Conservation (phyloP, 2,113 vertebrate genomes). For the Mormyrus lacerda region DNA sequence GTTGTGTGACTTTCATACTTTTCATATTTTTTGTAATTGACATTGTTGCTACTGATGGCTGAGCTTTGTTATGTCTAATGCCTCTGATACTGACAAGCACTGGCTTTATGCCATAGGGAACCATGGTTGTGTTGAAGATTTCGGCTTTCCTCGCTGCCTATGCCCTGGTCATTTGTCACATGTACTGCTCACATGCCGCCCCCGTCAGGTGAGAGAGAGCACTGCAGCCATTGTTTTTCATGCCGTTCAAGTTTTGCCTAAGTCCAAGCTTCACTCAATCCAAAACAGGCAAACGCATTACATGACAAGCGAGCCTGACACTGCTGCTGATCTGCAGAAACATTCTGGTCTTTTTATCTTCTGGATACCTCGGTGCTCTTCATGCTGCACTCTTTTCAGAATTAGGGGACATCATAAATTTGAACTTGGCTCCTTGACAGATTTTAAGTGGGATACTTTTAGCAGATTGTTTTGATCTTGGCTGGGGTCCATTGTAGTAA, state of each 20-base stretch:
- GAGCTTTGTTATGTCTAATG: neutral
- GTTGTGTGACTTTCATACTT: neutral
- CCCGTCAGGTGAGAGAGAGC: conserved; percentile 75
- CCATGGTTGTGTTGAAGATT: conserved; percentile 87
- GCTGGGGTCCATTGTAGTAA: conserved; percentile 38
- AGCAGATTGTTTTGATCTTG: conserved; percentile 51
- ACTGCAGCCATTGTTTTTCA: neutral
- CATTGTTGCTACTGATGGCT: neutral
- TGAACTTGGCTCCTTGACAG: conserved; percentile 29
- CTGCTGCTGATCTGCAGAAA: neutral
- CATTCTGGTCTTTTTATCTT: conserved; percentile 4
- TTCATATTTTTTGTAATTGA: neutral
- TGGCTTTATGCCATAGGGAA: conserved; percentile 52
- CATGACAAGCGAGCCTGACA: neutral
- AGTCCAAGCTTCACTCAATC: neutral
- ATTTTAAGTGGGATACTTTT: conserved; percentile 47
- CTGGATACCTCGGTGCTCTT: neutral
- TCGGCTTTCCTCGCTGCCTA: conserved; percentile 80
- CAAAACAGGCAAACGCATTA: neutral
- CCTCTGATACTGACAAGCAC: neutral
- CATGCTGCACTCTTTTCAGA: neutral
- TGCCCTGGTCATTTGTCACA: conserved; percentile 84
- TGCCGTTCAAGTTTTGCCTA: neutral
- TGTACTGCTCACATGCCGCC: conserved; percentile 75
- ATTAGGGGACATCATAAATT: conserved; percentile 46